phyloP scores from a whole-genome alignment of 1,140 invertebrate species.

The Danaus melanippus region DNA sequence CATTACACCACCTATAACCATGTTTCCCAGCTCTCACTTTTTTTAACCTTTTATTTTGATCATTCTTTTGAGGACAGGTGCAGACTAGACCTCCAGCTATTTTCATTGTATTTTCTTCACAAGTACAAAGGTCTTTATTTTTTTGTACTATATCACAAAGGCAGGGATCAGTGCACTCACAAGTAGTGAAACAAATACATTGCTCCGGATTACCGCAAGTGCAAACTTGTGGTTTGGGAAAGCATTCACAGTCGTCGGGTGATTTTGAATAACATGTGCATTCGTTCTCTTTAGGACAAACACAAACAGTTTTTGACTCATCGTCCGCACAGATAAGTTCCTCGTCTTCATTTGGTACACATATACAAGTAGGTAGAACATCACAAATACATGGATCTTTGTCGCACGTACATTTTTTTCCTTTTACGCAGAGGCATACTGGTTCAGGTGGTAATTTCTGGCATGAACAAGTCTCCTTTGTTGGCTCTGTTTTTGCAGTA shows the following conservation, averaged over 20 bases:
- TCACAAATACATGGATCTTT: slow-evolving; percentile 41
- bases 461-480: slow-evolving; percentile 38
- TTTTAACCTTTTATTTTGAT: slow-evolving; percentile 35
- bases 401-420: slow-evolving; percentile 40
- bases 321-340: slow-evolving; percentile 29
- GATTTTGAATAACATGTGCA: slow-evolving; percentile 38
- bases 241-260: slow-evolving; percentile 36
- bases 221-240: slow-evolving; percentile 34
- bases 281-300: slow-evolving; percentile 26
- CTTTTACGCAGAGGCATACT: slow-evolving; percentile 39
- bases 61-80: slow-evolving; percentile 31
- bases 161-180: slow-evolving; percentile 45
- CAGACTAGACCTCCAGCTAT: slow-evolving; percentile 26
- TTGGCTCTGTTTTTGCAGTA: slow-evolving; percentile 2
- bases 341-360: slow-evolving; percentile 26
- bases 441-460: slow-evolving; percentile 36
- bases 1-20: slow-evolving; percentile 56
- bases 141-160: slow-evolving; percentile 38
- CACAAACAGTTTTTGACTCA: slow-evolving; percentile 39
- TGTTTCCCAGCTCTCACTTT: slow-evolving; percentile 49
- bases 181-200: slow-evolving; percentile 46
- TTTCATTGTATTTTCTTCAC: slow-evolving; percentile 29
- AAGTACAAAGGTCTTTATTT: slow-evolving; percentile 36
- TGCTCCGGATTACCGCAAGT: slow-evolving; percentile 49
- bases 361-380: slow-evolving; percentile 36